Base-by-base conservation (phyloP, 2,113 vertebrate species). In the Taurulus bubalis region DNA sequence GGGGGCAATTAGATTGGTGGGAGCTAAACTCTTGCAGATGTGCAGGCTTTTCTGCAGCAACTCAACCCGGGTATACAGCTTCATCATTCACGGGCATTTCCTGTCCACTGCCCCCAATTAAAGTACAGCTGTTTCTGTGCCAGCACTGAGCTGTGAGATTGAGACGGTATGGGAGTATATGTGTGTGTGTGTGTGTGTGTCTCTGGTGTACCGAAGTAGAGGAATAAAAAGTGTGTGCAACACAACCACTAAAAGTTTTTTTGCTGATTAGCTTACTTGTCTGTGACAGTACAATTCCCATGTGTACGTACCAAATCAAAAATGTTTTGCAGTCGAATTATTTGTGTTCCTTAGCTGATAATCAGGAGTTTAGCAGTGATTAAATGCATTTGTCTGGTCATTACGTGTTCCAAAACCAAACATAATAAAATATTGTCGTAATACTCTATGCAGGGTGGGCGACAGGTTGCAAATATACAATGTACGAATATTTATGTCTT, bases 11-110 rank as follows among this genome's bases (percentile, higher is more conserved):
- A 92, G 77, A 88, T 75, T 55, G 63, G 69, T 63, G 86, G 75
- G 71, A 85, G 91, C 87, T 95, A 94, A 95, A 94, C 92, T 92
- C 87, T 94, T 91, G 83, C 94, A 96, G 94, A 95, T 95, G 94
- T 95, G 88, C 73, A 40, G 26, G 2, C 30, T 74, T 75, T 68
- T 89, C 77, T 67, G 60, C 85, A 77, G 83, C 80, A 38, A 82
- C 83, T 81, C 75, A 87, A n/a, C 79, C 75, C 55, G 51, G 83
- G 86, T 89, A 88, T 62, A 83, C 69, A 85, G 88, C 91, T 87
- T 87, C 91, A 93, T 91, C 80, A 83, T 90, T 92, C 85, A 91
- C 70, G 92, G 91, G 87, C 91, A 94, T 93, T 95, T 95, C 94
- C 94, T 95, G 93, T 90, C 82, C 80, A 79, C 74, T 91, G 85